Base-by-base conservation (phyloP, 2,797 vertebrate species). In the Chelon auratus region DNA sequence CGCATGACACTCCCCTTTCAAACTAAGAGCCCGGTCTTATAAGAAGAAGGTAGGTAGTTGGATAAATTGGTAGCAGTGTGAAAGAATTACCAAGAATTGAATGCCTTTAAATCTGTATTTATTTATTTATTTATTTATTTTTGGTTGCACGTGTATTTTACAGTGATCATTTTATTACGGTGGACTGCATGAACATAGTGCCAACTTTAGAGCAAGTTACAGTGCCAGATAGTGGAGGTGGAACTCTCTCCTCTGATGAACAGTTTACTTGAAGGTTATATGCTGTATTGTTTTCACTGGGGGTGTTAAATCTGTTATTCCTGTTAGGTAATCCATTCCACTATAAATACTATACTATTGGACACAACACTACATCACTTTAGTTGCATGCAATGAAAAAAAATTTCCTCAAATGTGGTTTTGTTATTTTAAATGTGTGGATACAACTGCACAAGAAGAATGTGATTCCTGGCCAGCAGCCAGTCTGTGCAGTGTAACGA, bases 251-350 rank as follows among this genome's bases (percentile, higher is more conserved):
- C 18, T 20, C 3, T 18, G 33, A 54, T 67, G 13, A 54, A 40
- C 30, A 50, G 37, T 72, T 50, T 50, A 65, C 18, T 50, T 62
- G 20, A 17, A 62, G 40, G 18, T 54, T 54, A 42, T 66, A 57
- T 37, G 6, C 47, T 67, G 42, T 57, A 48, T 70, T 72, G 63
- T 75, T 36, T 75, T 68, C 75, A 9, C 54, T 62, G 53, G 39
- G 33, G 56, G 75, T 59, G 42, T 70, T 45, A 70, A 51, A 59
- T 54, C 58, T 59, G 26, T 51, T 67, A 22, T 33, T 48, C 37
- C 22, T 51, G 69, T 69, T 70, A 62, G 68, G 20, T 74, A 77
- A 71, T 30, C 47, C 12, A 47, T 12, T 56, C 43, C 17, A 63
- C 13, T 22, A 26, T 36, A 52, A 74, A 24, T 52, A 18, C 24